A percentile compares a stretch with the other conserved stretches of the same genome.
Conservation (phyloP, 2,888 invertebrate species). For the Epistrophella euchroma region DNA sequence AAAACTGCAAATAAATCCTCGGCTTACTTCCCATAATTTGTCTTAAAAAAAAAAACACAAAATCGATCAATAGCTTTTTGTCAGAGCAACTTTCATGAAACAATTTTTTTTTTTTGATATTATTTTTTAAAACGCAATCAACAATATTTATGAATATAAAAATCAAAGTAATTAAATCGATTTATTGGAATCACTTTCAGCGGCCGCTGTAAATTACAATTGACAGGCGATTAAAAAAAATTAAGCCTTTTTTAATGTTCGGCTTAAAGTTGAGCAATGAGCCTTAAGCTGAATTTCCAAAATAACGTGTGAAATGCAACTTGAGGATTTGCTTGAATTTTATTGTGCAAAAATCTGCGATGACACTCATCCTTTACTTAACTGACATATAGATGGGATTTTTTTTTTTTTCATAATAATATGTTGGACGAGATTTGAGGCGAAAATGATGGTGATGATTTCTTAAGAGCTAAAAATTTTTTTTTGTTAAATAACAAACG, state of each 20-base stretch:
- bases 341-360: constrained; percentile 2
- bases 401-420: no score
- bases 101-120: not conserved
- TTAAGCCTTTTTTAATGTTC: constrained; percentile 2
- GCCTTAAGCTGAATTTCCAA: constrained; percentile 33
- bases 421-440: no score
- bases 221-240: constrained; percentile 40
- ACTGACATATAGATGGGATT: constrained; percentile 15
- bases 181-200: constrained; percentile 18
- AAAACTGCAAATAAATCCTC: constrained; percentile 15
- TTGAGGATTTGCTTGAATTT: constrained; percentile 25
- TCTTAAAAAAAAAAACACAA: constrained; percentile 6
- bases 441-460: no score
- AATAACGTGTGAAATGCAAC: constrained; percentile 38
- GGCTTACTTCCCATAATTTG: not conserved
- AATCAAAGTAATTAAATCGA: constrained; percentile 44
- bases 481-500: no score
- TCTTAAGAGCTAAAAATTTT: no score
- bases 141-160: constrained; percentile 20
- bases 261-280: constrained; percentile 51
- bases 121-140: constrained; percentile 7
- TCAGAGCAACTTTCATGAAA: constrained; percentile 43
- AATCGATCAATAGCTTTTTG: constrained; percentile 47
- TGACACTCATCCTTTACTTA: constrained; percentile 59
- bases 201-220: constrained; percentile 12